Conservation (phyloP, 2,888 invertebrate genomes). For the Clunio marinus region DNA sequence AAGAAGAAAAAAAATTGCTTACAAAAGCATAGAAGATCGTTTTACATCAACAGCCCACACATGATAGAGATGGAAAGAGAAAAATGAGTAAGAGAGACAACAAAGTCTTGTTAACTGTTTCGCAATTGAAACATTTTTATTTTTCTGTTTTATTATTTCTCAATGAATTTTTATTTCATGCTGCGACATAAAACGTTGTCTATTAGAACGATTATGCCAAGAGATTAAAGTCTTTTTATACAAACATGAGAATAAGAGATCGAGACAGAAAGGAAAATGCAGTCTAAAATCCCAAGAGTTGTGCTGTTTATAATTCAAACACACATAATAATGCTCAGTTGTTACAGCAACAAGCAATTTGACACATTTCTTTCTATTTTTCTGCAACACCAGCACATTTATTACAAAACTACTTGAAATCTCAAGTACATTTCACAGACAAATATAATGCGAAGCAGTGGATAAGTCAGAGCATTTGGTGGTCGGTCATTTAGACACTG, state of each 20-base stretch:
- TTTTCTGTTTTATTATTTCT: conserved; percentile 21
- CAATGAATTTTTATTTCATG: conserved; percentile 8
- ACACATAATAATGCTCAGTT: too few relatives aligned
- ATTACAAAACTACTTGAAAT: conserved; percentile 5
- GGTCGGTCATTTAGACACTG: not conserved
- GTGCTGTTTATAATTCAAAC: not conserved
- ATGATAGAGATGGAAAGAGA: conserved; percentile 8
- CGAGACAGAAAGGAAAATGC: not conserved
- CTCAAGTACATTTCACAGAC: not conserved
- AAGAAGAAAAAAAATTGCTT: not conserved
- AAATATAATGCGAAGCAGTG: conserved; percentile 5
- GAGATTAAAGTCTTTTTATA: not conserved
- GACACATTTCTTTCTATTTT: conserved; percentile 19
- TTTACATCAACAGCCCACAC: conserved; percentile 18
- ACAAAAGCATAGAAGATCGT: conserved; percentile 18
- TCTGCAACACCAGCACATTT: not conserved
- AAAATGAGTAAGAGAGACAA: too few relatives aligned
- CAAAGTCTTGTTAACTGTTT: conserved; percentile 12
- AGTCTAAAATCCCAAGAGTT: not conserved
- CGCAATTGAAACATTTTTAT: conserved; percentile 22
- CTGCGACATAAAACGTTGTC: conserved; percentile 3
- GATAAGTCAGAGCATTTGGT: not conserved
- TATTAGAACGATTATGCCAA: conserved; percentile 7
- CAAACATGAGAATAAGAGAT: not conserved
- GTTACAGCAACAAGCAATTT: not conserved